Evolutionary conservation across 2,888 invertebrate genomes (phyloP), one percentile per base, ranked within the genome.

Genomic region (Eustalomyia histrio): DNA sequence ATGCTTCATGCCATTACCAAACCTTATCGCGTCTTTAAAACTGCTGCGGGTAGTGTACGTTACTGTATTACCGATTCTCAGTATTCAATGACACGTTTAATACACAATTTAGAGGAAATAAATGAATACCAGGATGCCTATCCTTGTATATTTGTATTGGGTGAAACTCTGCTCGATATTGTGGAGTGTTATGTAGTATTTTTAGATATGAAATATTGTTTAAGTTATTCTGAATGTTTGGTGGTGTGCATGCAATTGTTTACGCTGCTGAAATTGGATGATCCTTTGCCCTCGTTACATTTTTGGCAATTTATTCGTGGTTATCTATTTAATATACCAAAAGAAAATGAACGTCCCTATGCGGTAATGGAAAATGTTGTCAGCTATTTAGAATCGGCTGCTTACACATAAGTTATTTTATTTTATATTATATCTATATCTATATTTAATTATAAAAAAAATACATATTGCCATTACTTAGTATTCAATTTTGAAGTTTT

Each of bases 271-370:
- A 67, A 73, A 18, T 10, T 82, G 55, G 43, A 68, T 2, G 75
- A 69, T 72, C 76, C 79, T 9, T 58, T 29, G 24, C 33, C 79
- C 1, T 58, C 80, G 12, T 4, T 67, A 39, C 68, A 76, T 35
- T 75, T 64, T 72, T 82, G 82, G 79, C 63, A 58, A 16, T 79
- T 82, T n/a, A 50, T 82, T 16, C 47, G 76, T 9, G 58, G 55
- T 35, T 79, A 75, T 52, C 63, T 78, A n/a, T 71, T 72, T 35
- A 52, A 79, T 50, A 72, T 79, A 24, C 55, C 60, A 8, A 14
- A 29, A 6, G 35, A 60, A 10, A 10, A 55, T 7, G 65, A 74
- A 17, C 14, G 50, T 1, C 43, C 58, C 17, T 58, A 76, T 63
- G 52, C 64, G n/a, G 47, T 64, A n/a, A 69, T 73, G 64, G 64